Conservation (phyloP, 2,888 invertebrate species). For the Tuberolachnus salignus region DNA sequence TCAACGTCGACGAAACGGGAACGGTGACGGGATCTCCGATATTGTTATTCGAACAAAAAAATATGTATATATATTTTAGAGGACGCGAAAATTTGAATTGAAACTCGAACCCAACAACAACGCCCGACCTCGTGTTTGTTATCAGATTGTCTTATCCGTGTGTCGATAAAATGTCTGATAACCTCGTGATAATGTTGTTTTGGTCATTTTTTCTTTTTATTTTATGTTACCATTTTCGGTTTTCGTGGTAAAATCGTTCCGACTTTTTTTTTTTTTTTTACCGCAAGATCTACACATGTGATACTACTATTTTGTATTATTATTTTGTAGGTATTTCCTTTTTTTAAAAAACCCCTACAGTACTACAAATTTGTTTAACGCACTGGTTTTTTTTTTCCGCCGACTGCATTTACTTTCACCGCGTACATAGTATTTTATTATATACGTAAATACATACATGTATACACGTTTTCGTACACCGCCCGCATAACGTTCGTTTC, state of each 20-base stretch:
- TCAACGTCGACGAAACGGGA: background rate
- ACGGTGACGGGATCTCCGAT: too few relatives aligned
- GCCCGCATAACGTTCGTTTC: background rate
- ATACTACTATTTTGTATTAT: slow-evolving; percentile 17
- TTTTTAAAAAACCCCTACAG: slow-evolving; percentile 13
- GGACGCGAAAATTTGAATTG: slow-evolving; percentile 11
- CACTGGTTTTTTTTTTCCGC: background rate
- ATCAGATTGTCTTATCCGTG: slow-evolving; percentile 40
- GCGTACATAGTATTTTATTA: background rate
- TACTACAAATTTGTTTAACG: background rate
- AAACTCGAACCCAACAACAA: slow-evolving; percentile 27
- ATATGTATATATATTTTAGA: background rate
- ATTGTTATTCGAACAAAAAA: background rate
- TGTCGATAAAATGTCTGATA: slow-evolving; percentile 8
- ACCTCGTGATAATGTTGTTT: slow-evolving; percentile 21
- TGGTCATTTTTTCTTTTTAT: background rate
- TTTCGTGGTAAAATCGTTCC: slow-evolving; percentile 28
- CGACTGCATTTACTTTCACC: slow-evolving; percentile 17
- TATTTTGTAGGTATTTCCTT: background rate
- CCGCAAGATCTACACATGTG: slow-evolving; percentile 32
- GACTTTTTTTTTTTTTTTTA: slow-evolving; percentile 8
- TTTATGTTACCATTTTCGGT: slow-evolving; percentile 23
- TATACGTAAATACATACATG: background rate
- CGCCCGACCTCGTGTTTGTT: slow-evolving; percentile 56
- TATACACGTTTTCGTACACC: background rate